Evolutionary conservation across 2,888 invertebrate genomes (phyloP).

Genomic region (Elaeidobius kamerunicus): DNA sequence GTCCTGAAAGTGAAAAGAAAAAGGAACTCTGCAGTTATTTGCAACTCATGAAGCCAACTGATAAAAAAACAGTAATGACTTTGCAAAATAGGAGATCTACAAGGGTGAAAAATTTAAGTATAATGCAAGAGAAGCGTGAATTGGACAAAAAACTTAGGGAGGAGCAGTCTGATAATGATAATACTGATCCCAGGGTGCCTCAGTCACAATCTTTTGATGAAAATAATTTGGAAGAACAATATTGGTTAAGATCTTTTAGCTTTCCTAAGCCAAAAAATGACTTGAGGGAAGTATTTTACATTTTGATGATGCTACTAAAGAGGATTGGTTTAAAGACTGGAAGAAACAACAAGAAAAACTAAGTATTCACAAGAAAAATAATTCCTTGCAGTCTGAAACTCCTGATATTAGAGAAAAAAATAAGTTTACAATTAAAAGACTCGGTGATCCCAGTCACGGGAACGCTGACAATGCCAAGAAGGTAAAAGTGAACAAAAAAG

Average conservation of each 20-base stretch:
- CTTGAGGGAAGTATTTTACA: constrained; percentile 5
- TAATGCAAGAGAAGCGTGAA: constrained; percentile 37
- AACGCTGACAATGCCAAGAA: not conserved
- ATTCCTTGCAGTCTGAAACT: no score
- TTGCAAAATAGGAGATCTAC: constrained; percentile 44
- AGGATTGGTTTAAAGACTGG: constrained; percentile 12
- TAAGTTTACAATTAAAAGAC: not conserved
- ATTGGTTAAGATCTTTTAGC: constrained; percentile 23
- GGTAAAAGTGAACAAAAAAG: not conserved
- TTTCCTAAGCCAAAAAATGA: constrained; percentile 33
- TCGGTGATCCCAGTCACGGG: not conserved
- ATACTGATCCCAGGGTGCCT: not conserved
- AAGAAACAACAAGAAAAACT: not conserved
- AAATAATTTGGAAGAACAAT: constrained; percentile 6
- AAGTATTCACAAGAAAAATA: no score
- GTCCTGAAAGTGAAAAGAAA: constrained; percentile 46
- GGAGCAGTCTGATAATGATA: constrained; percentile 15
- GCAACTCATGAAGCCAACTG: constrained; percentile 46
- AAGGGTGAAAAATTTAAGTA: constrained; percentile 43
- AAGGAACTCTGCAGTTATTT: constrained; percentile 47
- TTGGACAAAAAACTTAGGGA: constrained; percentile 31
- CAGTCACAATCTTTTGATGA: constrained; percentile 3
- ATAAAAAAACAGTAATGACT: constrained; percentile 40
- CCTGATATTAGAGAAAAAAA: no score
- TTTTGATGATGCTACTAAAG: constrained; percentile 15